Evolutionary conservation across 1,140 invertebrate genomes (phyloP), one percentile per base, ranked within the genome.

Genomic region (Lepidostoma basale): DNA sequence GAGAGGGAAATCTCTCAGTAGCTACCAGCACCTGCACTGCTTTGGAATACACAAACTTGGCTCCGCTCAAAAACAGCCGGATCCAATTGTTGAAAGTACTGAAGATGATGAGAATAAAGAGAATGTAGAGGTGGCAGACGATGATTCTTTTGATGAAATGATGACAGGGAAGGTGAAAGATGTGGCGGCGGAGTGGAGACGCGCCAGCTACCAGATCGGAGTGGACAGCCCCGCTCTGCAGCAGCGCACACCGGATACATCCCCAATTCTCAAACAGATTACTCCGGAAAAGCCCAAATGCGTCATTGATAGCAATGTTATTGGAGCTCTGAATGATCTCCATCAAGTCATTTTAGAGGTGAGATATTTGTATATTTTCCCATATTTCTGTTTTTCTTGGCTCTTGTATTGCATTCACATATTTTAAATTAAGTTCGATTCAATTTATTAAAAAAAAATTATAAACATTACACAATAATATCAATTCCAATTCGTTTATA

Each of bases 91-190:
- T 45, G 25, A 54, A n/a, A 69, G 75, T 26, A 18, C 54, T 6
- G 70, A 75, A 66, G 77, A 79, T 62, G 83, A 85, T 62, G 84
- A 85, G 66, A 79, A 86, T 73, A 86, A 86, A 72, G 84, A 86
- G 75, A 86, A 86, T 74, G 65, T 82, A 30, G 81, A 85, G n/a
- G 74, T 75, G 3, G 76, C 78, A 25, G 77, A 76, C 54, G 75
- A 81, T 74, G 77, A 78, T 28, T 83, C 81, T 2, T 82, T 74
- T 45, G 72, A 69, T 1, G 79, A 81, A 18, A 81, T 76, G 54
- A 77, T 80, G 70, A 78, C 78, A 49, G 75, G 76, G 4, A n/a
- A 62, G 22, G 73, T 75, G 12, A 69, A 69, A 28, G 49, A 73
- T 59, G 33, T 40, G n/a, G 70, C 70, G 6, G 68, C 59, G 3